Conservation (phyloP, 2,888 invertebrate genomes). For the Panorpa germanica region DNA sequence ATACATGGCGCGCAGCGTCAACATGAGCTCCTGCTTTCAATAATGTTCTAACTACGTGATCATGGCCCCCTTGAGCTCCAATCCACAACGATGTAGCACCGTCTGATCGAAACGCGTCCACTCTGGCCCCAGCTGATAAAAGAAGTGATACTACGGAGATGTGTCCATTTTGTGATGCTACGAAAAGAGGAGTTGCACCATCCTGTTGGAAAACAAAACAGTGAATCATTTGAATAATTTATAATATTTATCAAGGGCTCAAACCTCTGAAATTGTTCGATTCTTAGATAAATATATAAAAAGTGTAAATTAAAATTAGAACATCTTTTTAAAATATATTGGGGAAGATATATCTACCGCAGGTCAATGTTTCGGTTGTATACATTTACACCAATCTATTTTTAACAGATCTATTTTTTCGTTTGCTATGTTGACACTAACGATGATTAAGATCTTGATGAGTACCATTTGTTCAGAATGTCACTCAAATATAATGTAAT, state of each 20-base stretch:
- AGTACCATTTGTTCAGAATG: too few species aligned
- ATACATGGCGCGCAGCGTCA: slow-evolving; percentile 63
- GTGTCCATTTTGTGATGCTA: slow-evolving; percentile 89
- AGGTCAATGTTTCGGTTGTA: too few species aligned
- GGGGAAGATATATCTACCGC: too few species aligned
- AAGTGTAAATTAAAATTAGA: too few species aligned
- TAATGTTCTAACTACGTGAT: slow-evolving; percentile 56
- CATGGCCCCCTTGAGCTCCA: slow-evolving; percentile 87
- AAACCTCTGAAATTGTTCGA: not conserved
- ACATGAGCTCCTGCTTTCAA: slow-evolving; percentile 61
- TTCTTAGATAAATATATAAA: too few species aligned
- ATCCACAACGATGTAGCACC: slow-evolving; percentile 87
- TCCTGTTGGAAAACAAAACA: slow-evolving; percentile 37
- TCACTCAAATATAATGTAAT: too few species aligned
- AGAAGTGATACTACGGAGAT: slow-evolving; percentile 56
- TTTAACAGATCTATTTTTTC: too few species aligned
- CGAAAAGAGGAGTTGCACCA: slow-evolving; percentile 78
- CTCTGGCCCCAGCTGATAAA: slow-evolving; percentile 48
- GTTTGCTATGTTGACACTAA: too few species aligned
- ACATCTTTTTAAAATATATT: too few species aligned
- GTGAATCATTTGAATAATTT: not conserved
- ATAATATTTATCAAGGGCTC: too few species aligned
- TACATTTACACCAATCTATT: too few species aligned
- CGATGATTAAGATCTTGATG: too few species aligned
- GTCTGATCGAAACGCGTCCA: slow-evolving; percentile 60